Base-by-base conservation (phyloP, 2,888 invertebrate species). In the Ischnus inquisitorius region DNA sequence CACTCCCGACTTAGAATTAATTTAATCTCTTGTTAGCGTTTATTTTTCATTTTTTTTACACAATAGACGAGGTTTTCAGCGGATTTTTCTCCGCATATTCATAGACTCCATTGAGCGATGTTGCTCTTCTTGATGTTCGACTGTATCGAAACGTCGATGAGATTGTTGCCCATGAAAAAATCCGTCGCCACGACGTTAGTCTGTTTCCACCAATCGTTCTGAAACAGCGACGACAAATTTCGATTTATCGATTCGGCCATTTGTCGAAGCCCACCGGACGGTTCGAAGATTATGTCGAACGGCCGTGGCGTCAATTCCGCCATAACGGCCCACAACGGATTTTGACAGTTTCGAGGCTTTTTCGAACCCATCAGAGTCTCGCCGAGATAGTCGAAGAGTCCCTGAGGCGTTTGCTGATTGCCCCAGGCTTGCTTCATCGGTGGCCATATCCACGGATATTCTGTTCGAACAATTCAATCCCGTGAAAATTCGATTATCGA, bases 361-460 rank as follows among this genome's bases (percentile, higher is more conserved):
- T 82, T 90, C 86, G 84, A 93, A 64, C 87, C 87, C 79, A 88
- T 87, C 14, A 88, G 94, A 69, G 83, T 93, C 88, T 84, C 92
- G 88, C 88, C 91, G 88, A 88, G 90, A 89, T 89, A 93, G 68
- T 91, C 83, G 57, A 91, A 87, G 4, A 93, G 86, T n/a, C 91
- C 92, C 39, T 90, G 87, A 3, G 88, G 82, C 0, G 90, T 90
- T 81, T 92, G 93, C 68, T 92, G 91, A 90, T 96, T 95, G 12
- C 96, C 96, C 96, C 96, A 96, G 74, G 95, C 94, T 90, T 96
- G 96, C 64, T 95, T 95, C 87, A 96, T 93, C 25, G 95, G 94
- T 1, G 95, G 95, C 96, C 96, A 96, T 25, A 96, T 89, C 95
- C 95, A 95, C 77, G 93, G 94, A 89, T 95, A 95, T 86, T 94